Percentiles rank a stretch among this genome's conserved stretches.
Evolutionary conservation across 2,888 invertebrate species (phyloP).

Genomic region (Linnaemya tessellans): DNA sequence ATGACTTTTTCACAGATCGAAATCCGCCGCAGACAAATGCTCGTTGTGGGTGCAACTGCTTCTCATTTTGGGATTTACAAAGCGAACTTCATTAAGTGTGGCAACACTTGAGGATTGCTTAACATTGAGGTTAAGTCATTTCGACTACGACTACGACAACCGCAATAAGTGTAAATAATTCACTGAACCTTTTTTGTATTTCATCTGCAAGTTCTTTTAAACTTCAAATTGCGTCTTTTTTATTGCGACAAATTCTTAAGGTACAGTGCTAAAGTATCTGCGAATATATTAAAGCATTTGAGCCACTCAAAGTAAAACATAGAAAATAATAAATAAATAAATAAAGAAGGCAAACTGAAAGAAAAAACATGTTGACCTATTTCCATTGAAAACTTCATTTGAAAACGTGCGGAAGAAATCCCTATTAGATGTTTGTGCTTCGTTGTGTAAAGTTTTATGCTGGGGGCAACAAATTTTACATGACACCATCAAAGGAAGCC

Average conservation of each 20-base stretch:
- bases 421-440: conserved; percentile 30
- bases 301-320: conserved; percentile 2
- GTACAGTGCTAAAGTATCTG: not conserved
- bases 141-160: too few relatives aligned
- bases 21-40: too few relatives aligned
- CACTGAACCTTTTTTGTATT: too few relatives aligned
- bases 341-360: not conserved
- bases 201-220: too few relatives aligned
- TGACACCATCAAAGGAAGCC: conserved; percentile 51
- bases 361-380: conserved; percentile 55
- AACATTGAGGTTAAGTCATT: too few relatives aligned
- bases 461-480: conserved; percentile 53
- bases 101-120: too few relatives aligned
- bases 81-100: too few relatives aligned
- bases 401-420: conserved; percentile 3
- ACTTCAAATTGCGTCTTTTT: not conserved
- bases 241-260: not conserved
- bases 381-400: conserved; percentile 40
- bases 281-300: conserved; percentile 1
- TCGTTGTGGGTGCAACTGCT: too few relatives aligned
- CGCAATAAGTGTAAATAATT: too few relatives aligned
- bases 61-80: too few relatives aligned
- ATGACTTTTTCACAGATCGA: too few relatives aligned
- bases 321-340: not conserved
- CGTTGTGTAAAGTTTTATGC: conserved; percentile 15